Evolutionary conservation across 2,888 invertebrate genomes (phyloP).

Genomic region (Anodontia alba): DNA sequence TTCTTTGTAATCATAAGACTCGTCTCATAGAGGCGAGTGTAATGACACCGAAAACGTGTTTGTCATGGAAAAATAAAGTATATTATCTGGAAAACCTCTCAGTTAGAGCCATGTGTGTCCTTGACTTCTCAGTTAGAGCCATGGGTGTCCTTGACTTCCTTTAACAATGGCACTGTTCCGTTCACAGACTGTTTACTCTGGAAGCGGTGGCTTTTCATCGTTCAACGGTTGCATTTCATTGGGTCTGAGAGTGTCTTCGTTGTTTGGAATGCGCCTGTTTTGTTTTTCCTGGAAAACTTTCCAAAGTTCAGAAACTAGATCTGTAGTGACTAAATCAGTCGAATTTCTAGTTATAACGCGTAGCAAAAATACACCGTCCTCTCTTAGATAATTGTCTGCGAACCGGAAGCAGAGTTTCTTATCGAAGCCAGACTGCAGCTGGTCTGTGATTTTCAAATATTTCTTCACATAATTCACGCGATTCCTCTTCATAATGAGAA

Average conservation of each 20-base stretch:
- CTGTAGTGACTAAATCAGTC: slow-evolving; percentile 76
- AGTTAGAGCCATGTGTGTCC: no score
- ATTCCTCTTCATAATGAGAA: slow-evolving; percentile 69
- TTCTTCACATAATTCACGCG: slow-evolving; percentile 73
- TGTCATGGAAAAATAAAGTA: no score
- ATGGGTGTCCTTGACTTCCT: no score
- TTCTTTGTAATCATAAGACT: no score
- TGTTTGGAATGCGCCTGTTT: slow-evolving; percentile 53
- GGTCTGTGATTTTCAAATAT: slow-evolving; percentile 74
- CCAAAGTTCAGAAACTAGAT: slow-evolving; percentile 75
- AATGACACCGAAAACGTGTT: no score
- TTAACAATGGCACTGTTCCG: background rate
- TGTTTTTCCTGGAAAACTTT: slow-evolving; percentile 72
- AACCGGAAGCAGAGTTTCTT: slow-evolving; percentile 73
- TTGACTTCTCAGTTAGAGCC: no score
- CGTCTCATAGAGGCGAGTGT: no score
- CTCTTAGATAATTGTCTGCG: slow-evolving; percentile 75
- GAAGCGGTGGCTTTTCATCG: slow-evolving; percentile 55
- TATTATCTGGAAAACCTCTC: no score
- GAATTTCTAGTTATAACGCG: slow-evolving; percentile 75
- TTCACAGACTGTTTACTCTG: background rate
- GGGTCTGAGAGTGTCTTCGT: slow-evolving; percentile 50
- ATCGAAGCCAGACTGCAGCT: slow-evolving; percentile 72
- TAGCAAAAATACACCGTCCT: slow-evolving; percentile 78
- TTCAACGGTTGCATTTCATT: slow-evolving; percentile 54